phyloP scores from a whole-genome alignment of 1,140 invertebrate species.

The Apocrypta bakeri region DNA sequence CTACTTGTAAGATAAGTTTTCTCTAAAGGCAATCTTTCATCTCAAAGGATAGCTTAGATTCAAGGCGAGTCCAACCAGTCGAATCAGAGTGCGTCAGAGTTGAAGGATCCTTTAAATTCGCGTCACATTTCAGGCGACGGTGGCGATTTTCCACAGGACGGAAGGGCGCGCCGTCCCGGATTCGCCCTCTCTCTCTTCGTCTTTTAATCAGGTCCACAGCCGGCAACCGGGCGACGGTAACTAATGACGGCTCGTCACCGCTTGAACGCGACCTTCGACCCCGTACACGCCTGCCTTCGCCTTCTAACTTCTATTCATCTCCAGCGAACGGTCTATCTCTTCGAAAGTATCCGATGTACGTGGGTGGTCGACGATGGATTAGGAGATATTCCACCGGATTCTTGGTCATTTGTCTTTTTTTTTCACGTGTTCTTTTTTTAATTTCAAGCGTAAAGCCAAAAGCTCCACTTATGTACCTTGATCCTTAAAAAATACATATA shows the following conservation, averaged over 20 bases:
- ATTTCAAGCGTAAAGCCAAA: neutral
- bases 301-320: constrained; percentile 48
- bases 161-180: constrained; percentile 41
- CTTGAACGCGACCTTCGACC: constrained; percentile 54
- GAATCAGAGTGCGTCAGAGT: neutral
- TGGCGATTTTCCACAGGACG: neutral
- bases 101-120: constrained; percentile 71
- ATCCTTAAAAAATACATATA: no score
- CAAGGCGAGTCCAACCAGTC: no score
- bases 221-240: constrained; percentile 62
- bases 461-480: no score
- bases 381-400: neutral
- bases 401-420: neutral
- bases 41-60: neutral
- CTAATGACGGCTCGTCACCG: constrained; percentile 64
- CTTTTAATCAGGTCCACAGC: constrained; percentile 70
- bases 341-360: constrained; percentile 6
- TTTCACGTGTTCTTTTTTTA: neutral
- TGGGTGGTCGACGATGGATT: neutral
- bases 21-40: neutral
- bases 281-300: constrained; percentile 52
- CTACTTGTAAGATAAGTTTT: neutral
- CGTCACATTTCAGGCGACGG: constrained; percentile 68
- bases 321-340: neutral
- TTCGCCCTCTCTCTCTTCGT: constrained; percentile 54